These are phyloP conservation scores for Dendrolimus houi DNA, from an alignment of 2,888 invertebrate species.

Conservation along the genomic window DNA sequence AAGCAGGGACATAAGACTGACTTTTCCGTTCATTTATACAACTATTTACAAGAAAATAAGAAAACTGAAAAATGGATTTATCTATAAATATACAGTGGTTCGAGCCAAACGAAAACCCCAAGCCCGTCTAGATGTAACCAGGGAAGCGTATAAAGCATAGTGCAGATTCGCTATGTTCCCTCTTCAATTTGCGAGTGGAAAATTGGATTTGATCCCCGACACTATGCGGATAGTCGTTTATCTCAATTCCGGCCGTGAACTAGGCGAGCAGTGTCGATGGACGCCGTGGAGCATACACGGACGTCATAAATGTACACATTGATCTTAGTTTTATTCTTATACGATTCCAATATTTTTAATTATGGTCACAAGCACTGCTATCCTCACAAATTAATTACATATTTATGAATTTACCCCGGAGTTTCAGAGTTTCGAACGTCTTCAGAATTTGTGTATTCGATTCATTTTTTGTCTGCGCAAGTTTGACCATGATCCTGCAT, in stretches of 20 bases:
- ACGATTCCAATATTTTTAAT: too few relatives aligned
- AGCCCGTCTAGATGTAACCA: neutral
- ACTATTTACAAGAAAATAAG: too few relatives aligned
- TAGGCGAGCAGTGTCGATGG: conserved; percentile 31
- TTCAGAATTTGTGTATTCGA: neutral
- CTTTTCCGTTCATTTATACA: too few relatives aligned
- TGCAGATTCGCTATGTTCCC: conserved; percentile 24
- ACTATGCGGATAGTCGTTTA: conserved; percentile 55
- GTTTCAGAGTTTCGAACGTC: neutral
- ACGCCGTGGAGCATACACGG: neutral
- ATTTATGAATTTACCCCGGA: too few relatives aligned
- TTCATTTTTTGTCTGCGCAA: neutral
- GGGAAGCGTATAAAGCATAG: neutral
- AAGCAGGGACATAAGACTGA: too few relatives aligned
- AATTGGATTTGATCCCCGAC: conserved; percentile 58
- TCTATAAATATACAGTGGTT: neutral
- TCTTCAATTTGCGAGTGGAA: conserved; percentile 51
- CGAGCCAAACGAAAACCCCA: neutral
- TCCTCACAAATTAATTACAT: too few relatives aligned
- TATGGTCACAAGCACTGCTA: too few relatives aligned
- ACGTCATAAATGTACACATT: neutral
- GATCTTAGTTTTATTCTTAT: neutral
- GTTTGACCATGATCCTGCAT: neutral
- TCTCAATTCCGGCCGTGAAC: conserved; percentile 42
- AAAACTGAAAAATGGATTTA: too few relatives aligned